These are phyloP conservation scores for Onthophagus sagittarius DNA, from an alignment of 2,888 invertebrate genomes.

Conservation along the genomic window DNA sequence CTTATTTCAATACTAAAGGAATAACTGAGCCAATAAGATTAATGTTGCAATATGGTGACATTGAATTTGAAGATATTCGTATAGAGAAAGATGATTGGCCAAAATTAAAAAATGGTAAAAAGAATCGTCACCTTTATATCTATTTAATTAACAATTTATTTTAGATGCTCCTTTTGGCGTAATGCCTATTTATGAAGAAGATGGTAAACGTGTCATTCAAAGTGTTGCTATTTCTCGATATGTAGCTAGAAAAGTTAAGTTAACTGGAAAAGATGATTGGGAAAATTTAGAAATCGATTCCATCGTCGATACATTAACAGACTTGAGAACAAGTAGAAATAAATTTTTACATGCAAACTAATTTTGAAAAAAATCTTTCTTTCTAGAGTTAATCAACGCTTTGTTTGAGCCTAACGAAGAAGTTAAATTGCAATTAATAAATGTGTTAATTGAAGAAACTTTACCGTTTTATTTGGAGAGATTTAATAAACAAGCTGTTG, in stretches of 20 bases:
- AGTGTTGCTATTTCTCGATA: conserved; percentile 59
- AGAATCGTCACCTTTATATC: not conserved
- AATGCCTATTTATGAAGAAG: conserved; percentile 59
- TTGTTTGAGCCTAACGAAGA: conserved; percentile 41
- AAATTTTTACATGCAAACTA: too few species aligned
- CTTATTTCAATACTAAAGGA: not conserved
- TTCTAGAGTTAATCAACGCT: too few species aligned
- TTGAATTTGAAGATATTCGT: conserved; percentile 1
- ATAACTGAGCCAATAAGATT: not conserved
- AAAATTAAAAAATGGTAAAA: not conserved
- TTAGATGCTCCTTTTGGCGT: conserved; percentile 61
- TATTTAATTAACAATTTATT: conserved; percentile 18
- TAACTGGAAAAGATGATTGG: conserved; percentile 56
- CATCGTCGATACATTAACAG: conserved; percentile 57
- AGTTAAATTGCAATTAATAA: conserved; percentile 51
- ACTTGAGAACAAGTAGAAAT: conserved; percentile 54
- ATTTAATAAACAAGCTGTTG: conserved; percentile 54
- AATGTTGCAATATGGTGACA: not conserved
- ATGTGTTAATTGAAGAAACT: conserved; percentile 48
- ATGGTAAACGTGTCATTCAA: conserved; percentile 60
- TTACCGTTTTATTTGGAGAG: conserved; percentile 57
- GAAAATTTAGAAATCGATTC: conserved; percentile 62
- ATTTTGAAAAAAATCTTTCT: too few species aligned
- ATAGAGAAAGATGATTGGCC: not conserved
- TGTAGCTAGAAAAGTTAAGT: conserved; percentile 57